These are phyloP conservation scores for Telmatherina bonti DNA, from an alignment of 2,797 vertebrate species.

Conservation along the genomic window DNA sequence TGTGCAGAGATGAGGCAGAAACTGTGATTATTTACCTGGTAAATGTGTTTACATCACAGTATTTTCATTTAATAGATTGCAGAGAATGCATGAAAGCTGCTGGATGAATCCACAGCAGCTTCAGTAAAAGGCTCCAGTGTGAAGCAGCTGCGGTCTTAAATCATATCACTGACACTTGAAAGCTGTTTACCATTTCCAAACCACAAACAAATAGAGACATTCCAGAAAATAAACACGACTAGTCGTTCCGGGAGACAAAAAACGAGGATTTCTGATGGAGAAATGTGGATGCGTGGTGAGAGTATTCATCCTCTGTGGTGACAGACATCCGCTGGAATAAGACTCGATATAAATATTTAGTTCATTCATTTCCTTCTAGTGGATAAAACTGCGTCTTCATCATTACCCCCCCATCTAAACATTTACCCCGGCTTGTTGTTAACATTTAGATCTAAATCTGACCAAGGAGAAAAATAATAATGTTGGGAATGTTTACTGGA, in stretches of 20 bases:
- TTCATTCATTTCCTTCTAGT: conserved; percentile 72
- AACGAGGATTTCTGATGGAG: conserved; percentile 44
- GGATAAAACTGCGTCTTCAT: conserved; percentile 64
- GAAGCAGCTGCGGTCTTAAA: conserved; percentile 31
- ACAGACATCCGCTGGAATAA: conserved; percentile 74
- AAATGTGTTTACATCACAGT: too few relatives aligned
- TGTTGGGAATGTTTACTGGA: conserved; percentile 79
- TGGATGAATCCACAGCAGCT: not conserved
- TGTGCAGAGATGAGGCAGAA: too few relatives aligned
- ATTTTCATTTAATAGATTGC: too few relatives aligned
- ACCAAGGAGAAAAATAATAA: conserved; percentile 75
- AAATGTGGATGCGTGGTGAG: conserved; percentile 41
- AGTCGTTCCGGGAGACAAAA: conserved; percentile 38
- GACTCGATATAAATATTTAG: conserved; percentile 83
- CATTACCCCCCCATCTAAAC: conserved; percentile 74
- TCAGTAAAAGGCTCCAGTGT: conserved; percentile 7
- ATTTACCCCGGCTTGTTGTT: conserved; percentile 76
- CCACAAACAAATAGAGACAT: conserved; percentile 74
- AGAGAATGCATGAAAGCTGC: not conserved
- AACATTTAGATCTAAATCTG: conserved; percentile 81
- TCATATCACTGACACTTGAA: conserved; percentile 60
- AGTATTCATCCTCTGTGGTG: conserved; percentile 60
- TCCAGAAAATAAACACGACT: conserved; percentile 74
- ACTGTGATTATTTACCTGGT: too few relatives aligned
- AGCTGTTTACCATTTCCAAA: conserved; percentile 47